Evolutionary conservation across 1,140 invertebrate species (phyloP).

Genomic region (Drosophila repleta): DNA sequence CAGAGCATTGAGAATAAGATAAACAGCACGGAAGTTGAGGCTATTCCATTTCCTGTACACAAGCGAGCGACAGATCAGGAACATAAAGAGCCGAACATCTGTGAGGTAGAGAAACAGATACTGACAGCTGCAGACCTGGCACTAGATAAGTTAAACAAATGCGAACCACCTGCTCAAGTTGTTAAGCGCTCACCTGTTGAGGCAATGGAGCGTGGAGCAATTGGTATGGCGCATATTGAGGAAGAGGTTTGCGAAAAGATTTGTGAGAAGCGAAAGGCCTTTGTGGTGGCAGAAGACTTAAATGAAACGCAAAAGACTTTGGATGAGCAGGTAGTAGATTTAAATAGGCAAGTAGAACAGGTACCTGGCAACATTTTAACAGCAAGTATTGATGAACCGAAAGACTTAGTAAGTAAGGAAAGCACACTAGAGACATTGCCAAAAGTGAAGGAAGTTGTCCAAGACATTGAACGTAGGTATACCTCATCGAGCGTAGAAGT

Average conservation of each 20-base stretch:
- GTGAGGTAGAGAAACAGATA: slow-evolving; percentile 72
- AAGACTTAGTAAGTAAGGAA: slow-evolving; percentile 65
- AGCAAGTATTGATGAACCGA: slow-evolving; percentile 50
- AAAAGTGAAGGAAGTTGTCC: slow-evolving; percentile 69
- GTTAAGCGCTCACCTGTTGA: slow-evolving; percentile 70
- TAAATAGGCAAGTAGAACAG: slow-evolving; percentile 60
- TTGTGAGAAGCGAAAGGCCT: slow-evolving; percentile 70
- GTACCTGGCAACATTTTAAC: slow-evolving; percentile 72
- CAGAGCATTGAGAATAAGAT: slow-evolving; percentile 77
- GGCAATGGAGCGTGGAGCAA: slow-evolving; percentile 47
- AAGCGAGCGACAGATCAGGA: slow-evolving; percentile 43
- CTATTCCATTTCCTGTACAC: slow-evolving; percentile 68
- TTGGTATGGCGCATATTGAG: slow-evolving; percentile 50
- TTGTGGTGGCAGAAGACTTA: slow-evolving; percentile 77
- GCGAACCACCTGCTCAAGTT: slow-evolving; percentile 54
- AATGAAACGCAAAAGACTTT: slow-evolving; percentile 78
- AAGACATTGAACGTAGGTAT: slow-evolving; percentile 69
- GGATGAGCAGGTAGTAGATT: slow-evolving; percentile 63
- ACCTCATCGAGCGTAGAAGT: slow-evolving; percentile 58
- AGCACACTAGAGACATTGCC: slow-evolving; percentile 47
- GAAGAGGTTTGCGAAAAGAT: slow-evolving; percentile 77
- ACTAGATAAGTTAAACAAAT: slow-evolving; percentile 53
- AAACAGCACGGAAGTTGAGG: slow-evolving; percentile 51
- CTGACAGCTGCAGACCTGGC: slow-evolving; percentile 61
- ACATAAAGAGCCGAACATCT: slow-evolving; percentile 48